Base-by-base conservation (phyloP, 2,888 invertebrate genomes). In the Archips xylosteana region DNA sequence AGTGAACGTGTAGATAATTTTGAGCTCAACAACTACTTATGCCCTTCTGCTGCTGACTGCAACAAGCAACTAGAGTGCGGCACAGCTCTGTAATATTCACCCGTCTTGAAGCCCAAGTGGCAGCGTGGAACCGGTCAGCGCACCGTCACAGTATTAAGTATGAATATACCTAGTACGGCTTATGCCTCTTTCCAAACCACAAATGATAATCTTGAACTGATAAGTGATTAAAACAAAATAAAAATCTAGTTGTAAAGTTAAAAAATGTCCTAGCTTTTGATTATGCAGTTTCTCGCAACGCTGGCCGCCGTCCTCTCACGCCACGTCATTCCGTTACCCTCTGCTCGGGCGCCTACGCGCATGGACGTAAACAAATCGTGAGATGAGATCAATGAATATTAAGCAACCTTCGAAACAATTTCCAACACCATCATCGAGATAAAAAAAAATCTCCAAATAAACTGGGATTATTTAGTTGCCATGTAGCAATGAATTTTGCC, bases 321-420 rank as follows among this genome's bases (percentile, higher is more conserved):
- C 23, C 49, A 32, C 63, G 72, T 39, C 10, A 39, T 88, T 89
- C 87, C 87, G 87, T 80, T 85, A 85, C 84, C 85, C 85, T 83
- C 81, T 81, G 81, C 79, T 76, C 82, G 82, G 84, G 87, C 90
- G 88, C 91, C 90, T 87, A 90, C 84, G 82, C 82, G 71, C 78
- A 79, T 77, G 85, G 89, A 88, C 89, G 87, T 89, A 90, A 91
- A 92, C 92, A 91, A 92, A 92, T 90, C 88, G 86, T 87, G 84
- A 89, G 87, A 87, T 82, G 89, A 87, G 87, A 90, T 89, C 92
- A 89, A 94, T 92, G 92, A 92, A 93, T 94, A 92, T 91, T 91
- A 91, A 93, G 86, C 86, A 87, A 89, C 88, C 88, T 85, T 83
- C 86, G 79, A 89, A 91, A 92, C 87, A 90, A 91, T 92, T 89